Conservation (phyloP, 1,140 invertebrate species). For the Eufriesea mexicana region DNA sequence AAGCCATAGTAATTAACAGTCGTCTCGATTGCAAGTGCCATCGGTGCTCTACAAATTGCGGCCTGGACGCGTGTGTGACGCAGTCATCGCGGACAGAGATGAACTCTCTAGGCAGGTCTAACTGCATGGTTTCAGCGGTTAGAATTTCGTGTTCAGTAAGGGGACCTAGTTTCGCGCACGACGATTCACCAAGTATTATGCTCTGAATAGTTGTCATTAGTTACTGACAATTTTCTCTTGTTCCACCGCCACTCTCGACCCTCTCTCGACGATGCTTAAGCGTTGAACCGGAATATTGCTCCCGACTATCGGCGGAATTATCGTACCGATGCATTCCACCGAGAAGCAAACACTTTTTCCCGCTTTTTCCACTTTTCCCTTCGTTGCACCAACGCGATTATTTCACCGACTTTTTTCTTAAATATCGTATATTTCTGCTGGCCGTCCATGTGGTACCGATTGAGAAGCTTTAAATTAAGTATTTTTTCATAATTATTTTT, state of each 20-base stretch:
- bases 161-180: not conserved
- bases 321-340: not conserved
- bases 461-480: no score
- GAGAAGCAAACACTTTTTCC: not conserved
- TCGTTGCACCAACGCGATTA: no score
- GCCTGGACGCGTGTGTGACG: not conserved
- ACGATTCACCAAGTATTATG: not conserved
- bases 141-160: not conserved
- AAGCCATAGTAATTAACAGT: slow-evolving; percentile 32
- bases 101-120: not conserved
- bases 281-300: not conserved
- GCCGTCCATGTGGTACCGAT: no score
- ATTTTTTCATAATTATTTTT: no score
- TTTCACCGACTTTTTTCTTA: no score
- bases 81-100: not conserved
- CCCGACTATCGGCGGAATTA: not conserved
- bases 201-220: slow-evolving; percentile 3
- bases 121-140: slow-evolving; percentile 1
- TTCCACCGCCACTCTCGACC: not conserved
- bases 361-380: not conserved
- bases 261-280: not conserved
- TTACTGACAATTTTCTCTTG: slow-evolving; percentile 10
- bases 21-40: slow-evolving; percentile 22
- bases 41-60: slow-evolving; percentile 5
- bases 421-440: no score